phyloP scores from a whole-genome alignment of 2,113 vertebrate genomes.

The Sander lucioperca region DNA sequence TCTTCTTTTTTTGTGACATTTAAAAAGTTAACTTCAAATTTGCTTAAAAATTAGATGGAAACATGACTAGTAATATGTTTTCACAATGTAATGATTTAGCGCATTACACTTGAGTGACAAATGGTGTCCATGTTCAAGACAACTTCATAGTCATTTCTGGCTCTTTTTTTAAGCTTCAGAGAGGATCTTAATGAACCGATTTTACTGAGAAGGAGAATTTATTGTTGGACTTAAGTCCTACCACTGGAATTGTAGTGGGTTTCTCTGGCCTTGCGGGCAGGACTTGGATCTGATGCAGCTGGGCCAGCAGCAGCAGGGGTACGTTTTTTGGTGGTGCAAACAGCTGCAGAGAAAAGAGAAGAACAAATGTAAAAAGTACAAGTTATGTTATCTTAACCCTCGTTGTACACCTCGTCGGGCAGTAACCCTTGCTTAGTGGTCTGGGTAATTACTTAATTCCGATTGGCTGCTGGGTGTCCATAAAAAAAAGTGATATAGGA shows the following conservation, averaged over 20 bases:
- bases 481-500: too few relatives aligned
- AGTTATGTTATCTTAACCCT: too few relatives aligned
- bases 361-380: not conserved
- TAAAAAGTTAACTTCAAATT: too few relatives aligned
- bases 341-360: conserved; percentile 12
- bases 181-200: not conserved
- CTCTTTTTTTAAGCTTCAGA: not conserved
- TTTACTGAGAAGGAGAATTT: not conserved
- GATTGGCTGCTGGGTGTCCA: too few relatives aligned
- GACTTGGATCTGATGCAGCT: not conserved
- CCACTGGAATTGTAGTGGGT: not conserved
- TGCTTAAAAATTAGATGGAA: too few relatives aligned
- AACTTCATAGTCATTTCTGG: not conserved
- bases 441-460: too few relatives aligned
- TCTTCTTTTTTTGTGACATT: too few relatives aligned
- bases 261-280: not conserved
- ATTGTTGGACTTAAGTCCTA: not conserved
- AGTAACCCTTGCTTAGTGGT: too few relatives aligned
- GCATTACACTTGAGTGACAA: not conserved
- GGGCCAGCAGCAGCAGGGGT: not conserved
- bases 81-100: not conserved
- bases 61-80: not conserved
- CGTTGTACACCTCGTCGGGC: too few relatives aligned
- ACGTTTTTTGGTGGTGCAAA: not conserved
- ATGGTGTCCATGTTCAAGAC: not conserved